Evolutionary conservation across 2,888 invertebrate species (phyloP).

Genomic region (Strigamia crassipes): DNA sequence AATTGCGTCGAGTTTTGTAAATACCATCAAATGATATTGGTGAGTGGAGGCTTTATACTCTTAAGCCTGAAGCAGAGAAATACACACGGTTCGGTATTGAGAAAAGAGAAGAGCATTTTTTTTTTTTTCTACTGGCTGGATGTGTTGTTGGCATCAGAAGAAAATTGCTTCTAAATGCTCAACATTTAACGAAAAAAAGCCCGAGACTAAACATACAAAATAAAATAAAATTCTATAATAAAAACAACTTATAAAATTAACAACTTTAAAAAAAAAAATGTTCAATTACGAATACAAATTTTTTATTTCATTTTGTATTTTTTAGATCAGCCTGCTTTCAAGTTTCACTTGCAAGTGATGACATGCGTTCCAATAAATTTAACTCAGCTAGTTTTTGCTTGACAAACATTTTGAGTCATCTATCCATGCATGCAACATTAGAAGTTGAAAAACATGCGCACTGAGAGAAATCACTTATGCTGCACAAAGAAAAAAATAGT

Average conservation of each 20-base stretch:
- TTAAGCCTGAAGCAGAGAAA: constrained; percentile 19
- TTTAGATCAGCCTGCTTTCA: neutral
- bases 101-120: neutral
- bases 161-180: constrained; percentile 21
- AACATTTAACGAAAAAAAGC: neutral
- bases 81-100: neutral
- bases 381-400: constrained; percentile 16
- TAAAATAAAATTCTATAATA: neutral
- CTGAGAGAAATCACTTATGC: constrained; percentile 16
- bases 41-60: constrained; percentile 22
- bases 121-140: neutral
- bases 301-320: no score
- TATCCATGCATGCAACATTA: constrained; percentile 30
- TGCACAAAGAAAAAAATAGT: constrained; percentile 27
- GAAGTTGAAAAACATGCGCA: constrained; percentile 20
- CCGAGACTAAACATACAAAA: neutral
- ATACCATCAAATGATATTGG: constrained; percentile 30
- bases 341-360: neutral
- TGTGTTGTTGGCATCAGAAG: constrained; percentile 22
- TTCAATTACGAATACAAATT: neutral
- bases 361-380: constrained; percentile 22
- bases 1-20: constrained; percentile 26
- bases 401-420: constrained; percentile 30
- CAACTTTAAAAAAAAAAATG: neutral
- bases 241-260: neutral